These are phyloP conservation scores for Nymphalis c-album DNA, from an alignment of 2,888 invertebrate species.

Conservation along the genomic window DNA sequence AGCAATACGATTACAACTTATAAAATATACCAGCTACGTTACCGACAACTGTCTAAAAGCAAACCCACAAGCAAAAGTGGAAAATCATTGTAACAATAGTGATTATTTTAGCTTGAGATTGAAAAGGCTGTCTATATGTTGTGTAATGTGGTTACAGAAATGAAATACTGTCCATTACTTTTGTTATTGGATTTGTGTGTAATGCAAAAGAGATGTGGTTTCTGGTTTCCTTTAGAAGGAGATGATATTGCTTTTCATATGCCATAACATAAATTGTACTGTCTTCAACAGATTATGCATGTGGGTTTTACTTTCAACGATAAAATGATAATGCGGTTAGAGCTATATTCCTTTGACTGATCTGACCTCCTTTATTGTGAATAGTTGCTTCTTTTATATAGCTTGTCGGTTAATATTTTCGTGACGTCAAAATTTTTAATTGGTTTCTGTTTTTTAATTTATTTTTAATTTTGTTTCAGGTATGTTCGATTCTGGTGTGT, in stretches of 20 bases:
- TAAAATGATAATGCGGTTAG: constrained; percentile 19
- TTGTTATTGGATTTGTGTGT: constrained; percentile 11
- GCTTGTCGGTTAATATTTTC: background rate
- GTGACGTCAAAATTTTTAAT: background rate
- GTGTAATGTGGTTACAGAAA: constrained; percentile 9
- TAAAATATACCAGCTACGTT: background rate
- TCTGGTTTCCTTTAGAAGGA: background rate
- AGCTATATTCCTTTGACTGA: background rate
- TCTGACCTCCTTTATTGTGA: constrained; percentile 7
- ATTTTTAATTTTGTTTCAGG: background rate
- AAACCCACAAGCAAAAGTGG: background rate
- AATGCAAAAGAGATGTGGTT: constrained; percentile 5
- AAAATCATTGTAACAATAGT: background rate
- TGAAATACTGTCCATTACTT: constrained; percentile 1
- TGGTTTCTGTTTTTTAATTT: constrained; percentile 2
- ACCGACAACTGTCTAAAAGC: background rate
- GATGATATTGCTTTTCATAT: constrained; percentile 12
- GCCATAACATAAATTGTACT: constrained; percentile 12
- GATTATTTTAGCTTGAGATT: background rate
- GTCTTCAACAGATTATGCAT: constrained; percentile 10
- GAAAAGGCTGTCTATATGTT: background rate
- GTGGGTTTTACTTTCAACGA: background rate
- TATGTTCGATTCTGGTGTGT: background rate
- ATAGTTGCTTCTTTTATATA: background rate
- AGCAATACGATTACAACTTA: constrained; percentile 7